A percentile compares a stretch with the other conserved stretches of the same genome.
Conservation (phyloP, 2,797 vertebrate genomes). For the Babyrousa celebensis region DNA sequence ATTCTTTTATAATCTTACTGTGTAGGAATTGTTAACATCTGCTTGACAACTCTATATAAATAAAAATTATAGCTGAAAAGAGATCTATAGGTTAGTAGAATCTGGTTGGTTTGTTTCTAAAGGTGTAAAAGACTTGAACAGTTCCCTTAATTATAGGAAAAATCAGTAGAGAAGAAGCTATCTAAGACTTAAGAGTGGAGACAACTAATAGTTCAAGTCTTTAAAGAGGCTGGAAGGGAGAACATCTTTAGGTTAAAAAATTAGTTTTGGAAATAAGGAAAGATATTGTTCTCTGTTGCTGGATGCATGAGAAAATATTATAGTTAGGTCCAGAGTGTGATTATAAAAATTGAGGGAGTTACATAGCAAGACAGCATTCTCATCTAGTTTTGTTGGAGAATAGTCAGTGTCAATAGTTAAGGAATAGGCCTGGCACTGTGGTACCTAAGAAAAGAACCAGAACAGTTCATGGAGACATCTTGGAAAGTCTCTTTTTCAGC, state of each 20-base stretch:
- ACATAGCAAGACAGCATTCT: background rate
- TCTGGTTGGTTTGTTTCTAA: slow-evolving; percentile 12
- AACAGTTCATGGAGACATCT: background rate
- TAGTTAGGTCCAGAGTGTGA: slow-evolving; percentile 7
- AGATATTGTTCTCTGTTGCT: background rate
- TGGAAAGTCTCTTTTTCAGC: background rate
- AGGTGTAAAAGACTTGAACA: slow-evolving; percentile 5
- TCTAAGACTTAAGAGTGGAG: background rate
- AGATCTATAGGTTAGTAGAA: background rate
- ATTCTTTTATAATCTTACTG: too few relatives aligned
- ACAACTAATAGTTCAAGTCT: background rate
- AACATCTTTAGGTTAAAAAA: slow-evolving; percentile 33
- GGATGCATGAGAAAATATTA: background rate
- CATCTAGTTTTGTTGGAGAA: background rate
- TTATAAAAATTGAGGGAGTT: slow-evolving; percentile 9
- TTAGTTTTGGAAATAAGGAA: slow-evolving; percentile 43
- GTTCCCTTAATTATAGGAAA: background rate
- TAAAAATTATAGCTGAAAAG: slow-evolving; percentile 5
- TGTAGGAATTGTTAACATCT: too few relatives aligned
- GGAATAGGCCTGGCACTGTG: background rate
- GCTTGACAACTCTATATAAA: background rate
- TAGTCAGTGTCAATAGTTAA: background rate
- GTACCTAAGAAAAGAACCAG: background rate
- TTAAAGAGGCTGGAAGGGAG: background rate
- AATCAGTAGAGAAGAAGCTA: background rate